Conservation (phyloP, 2,797 vertebrate genomes). For the Fratercula arctica region DNA sequence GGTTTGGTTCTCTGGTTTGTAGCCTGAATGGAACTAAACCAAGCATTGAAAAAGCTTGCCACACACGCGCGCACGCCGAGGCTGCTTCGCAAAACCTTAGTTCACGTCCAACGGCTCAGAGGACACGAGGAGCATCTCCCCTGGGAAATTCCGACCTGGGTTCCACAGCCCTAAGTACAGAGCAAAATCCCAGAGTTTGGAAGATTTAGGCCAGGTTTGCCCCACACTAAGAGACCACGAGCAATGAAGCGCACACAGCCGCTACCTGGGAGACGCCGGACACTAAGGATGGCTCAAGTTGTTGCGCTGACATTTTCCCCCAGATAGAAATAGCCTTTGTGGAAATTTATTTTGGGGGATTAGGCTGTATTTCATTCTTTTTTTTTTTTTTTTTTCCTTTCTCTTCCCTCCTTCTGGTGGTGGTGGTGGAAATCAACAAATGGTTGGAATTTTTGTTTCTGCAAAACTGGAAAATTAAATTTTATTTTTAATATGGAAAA, state of each 20-base stretch:
- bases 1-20: conserved; percentile 53
- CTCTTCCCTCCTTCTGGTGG: not conserved
- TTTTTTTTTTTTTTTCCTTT: not conserved
- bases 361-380: not conserved
- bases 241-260: accelerated
- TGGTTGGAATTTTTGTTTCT: conserved; percentile 25
- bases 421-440: conserved; percentile 3
- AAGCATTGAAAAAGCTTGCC: conserved; percentile 43
- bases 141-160: not conserved
- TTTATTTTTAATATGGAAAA: conserved; percentile 40
- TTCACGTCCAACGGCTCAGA: not conserved
- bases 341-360: not conserved
- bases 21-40: conserved; percentile 53
- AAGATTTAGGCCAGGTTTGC: not conserved
- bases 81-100: not conserved
- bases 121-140: not conserved
- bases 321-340: not conserved
- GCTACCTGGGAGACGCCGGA: not conserved
- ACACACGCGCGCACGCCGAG: not conserved
- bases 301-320: not conserved
- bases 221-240: not conserved
- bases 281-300: not conserved
- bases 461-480: conserved; percentile 43
- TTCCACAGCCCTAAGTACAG: accelerated
- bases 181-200: not conserved